phyloP scores from a whole-genome alignment of 1,140 invertebrate species.

The Lepidurus apus region DNA sequence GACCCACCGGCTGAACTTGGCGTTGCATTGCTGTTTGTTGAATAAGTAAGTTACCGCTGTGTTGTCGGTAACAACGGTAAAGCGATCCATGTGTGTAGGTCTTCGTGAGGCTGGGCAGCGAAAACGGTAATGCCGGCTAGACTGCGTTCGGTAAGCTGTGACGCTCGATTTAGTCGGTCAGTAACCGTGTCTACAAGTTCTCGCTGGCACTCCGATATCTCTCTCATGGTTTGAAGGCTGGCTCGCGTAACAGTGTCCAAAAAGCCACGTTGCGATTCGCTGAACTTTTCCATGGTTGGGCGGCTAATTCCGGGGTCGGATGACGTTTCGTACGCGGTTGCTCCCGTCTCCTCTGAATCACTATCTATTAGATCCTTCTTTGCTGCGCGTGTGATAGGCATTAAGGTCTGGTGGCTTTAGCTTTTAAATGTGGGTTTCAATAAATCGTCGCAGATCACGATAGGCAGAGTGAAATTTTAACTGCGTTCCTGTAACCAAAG shows the following conservation, averaged over 20 bases:
- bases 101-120: slow-evolving; percentile 12
- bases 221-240: not conserved
- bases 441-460: slow-evolving; percentile 1
- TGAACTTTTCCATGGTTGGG: not conserved
- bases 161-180: not conserved
- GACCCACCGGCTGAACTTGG: not conserved
- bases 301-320: not conserved
- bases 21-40: slow-evolving; percentile 11
- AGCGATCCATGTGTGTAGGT: slow-evolving; percentile 36
- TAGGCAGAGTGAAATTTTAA: not conserved
- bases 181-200: not conserved
- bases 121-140: slow-evolving; percentile 25
- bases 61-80: slow-evolving; percentile 45
- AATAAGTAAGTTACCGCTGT: slow-evolving; percentile 44
- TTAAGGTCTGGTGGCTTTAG: too few species aligned
- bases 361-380: too few species aligned
- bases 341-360: too few species aligned
- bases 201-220: not conserved
- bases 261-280: not conserved
- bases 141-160: not conserved
- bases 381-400: too few species aligned
- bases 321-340: not conserved
- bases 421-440: not conserved
- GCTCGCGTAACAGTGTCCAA: slow-evolving; percentile 37
- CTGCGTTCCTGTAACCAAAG: not conserved